These are phyloP conservation scores for Fringilla coelebs DNA, from an alignment of 2,797 vertebrate species.

Conservation along the genomic window DNA sequence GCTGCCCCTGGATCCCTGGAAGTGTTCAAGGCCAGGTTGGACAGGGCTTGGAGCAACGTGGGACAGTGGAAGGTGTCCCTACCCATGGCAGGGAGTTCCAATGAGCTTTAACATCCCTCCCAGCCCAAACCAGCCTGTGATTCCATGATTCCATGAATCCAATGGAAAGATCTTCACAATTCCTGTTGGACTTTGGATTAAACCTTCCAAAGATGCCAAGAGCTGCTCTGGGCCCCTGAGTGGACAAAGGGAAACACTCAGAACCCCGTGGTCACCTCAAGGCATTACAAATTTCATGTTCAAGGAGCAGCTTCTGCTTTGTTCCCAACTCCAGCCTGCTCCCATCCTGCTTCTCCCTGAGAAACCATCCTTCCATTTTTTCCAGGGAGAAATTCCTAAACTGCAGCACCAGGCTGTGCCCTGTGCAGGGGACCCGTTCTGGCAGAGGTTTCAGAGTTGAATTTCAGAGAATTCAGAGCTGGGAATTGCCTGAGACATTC, in stretches of 20 bases:
- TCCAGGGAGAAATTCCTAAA: fast-evolving
- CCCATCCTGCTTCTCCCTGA: fast-evolving
- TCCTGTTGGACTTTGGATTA: not conserved
- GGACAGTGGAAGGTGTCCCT: fast-evolving
- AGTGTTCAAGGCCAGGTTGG: not conserved
- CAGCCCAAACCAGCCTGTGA: not conserved
- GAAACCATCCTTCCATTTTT: not conserved
- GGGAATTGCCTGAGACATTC: not conserved
- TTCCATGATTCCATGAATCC: not conserved
- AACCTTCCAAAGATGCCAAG: not conserved
- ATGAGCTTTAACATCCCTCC: not conserved
- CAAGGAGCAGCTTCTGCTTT: not conserved
- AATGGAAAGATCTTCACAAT: fast-evolving
- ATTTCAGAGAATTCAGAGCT: not conserved
- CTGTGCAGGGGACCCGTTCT: fast-evolving
- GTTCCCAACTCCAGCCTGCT: not conserved
- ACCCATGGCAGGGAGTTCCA: fast-evolving
- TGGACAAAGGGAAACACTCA: fast-evolving
- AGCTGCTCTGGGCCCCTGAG: not conserved
- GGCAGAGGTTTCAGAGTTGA: fast-evolving
- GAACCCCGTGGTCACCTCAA: fast-evolving
- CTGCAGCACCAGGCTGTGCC: not conserved
- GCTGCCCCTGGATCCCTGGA: not conserved
- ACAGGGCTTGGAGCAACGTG: fast-evolving
- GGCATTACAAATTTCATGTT: fast-evolving